These are phyloP conservation scores for Endomychus coccineus DNA, from an alignment of 2,888 invertebrate species.

Conservation along the genomic window DNA sequence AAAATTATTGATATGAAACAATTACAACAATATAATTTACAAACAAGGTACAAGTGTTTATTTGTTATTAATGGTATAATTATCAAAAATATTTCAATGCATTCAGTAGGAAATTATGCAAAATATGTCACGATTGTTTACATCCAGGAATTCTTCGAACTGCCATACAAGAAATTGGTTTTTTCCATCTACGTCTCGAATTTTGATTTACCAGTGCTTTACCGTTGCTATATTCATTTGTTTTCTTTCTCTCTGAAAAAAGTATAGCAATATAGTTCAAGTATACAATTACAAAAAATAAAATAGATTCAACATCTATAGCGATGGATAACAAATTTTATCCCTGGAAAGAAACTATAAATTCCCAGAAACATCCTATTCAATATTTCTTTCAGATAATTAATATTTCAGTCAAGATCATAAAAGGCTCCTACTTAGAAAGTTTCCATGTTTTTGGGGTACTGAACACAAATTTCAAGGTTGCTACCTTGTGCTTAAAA, in stretches of 20 bases:
- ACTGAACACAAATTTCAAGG: no score
- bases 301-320: no score
- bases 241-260: slow-evolving; percentile 36
- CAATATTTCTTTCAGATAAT: no score
- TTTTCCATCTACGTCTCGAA: slow-evolving; percentile 49
- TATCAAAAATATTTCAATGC: slow-evolving; percentile 24
- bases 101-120: slow-evolving; percentile 19
- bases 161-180: slow-evolving; percentile 53
- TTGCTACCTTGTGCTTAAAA: no score
- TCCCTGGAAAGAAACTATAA: no score
- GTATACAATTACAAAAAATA: not conserved
- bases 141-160: slow-evolving; percentile 54
- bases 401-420: no score
- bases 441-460: no score
- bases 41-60: slow-evolving; percentile 25
- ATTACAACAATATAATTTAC: slow-evolving; percentile 36
- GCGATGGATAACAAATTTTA: no score
- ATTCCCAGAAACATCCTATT: no score
- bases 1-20: slow-evolving; percentile 31
- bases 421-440: not conserved
- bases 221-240: slow-evolving; percentile 32
- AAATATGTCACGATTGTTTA: slow-evolving; percentile 52
- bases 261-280: slow-evolving; percentile 9
- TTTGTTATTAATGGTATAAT: slow-evolving; percentile 26
- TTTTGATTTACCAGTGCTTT: slow-evolving; percentile 39